Evolutionary conservation across 2,113 vertebrate genomes (phyloP), one percentile per base, ranked within the genome.

Genomic region (Ceyx cyanopectus): DNA sequence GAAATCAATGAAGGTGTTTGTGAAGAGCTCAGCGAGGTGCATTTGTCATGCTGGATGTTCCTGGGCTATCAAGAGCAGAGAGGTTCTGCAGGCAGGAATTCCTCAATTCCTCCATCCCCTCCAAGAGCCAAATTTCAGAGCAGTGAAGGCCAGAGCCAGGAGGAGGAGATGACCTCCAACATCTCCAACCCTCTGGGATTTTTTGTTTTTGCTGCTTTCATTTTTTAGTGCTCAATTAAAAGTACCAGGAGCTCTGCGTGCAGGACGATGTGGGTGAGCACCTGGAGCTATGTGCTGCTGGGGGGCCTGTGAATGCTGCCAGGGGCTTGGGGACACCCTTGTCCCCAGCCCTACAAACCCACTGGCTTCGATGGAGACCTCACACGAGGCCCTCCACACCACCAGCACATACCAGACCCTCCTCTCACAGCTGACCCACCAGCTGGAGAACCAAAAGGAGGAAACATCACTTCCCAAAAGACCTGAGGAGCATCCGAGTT

Each of bases 341-440:
- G 13, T 26, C 50, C 26, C 53, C 86, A 79, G 14, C 51, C 53
- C 40, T 14, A 12, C 63, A 46, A 86, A 32, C 10, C 74, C 72
- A 3, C 10, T 1, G 2, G 9, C 27, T 66, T 11, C 4, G 1
- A 3, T 0, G 0, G n/a, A 29, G 10, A 27, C 37, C 40, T 40
- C 6, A 1, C 21, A 5, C 0, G 0, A 27, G 41, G 12, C 7
- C 14, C 43, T 8, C 46, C 10, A 2, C 9, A 32, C 23, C 65
- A 6, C 13, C 46, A 29, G 45, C 40, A 11, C 0, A 6, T 37
- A 16, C 18, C 65, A 24, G 30, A 21, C 9, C 13, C 18, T 3
- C 3, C 9, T 14, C 46, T 27, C 4, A 0, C 58, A n/a, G 34
- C 14, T 3, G 27, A 57, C 14, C n/a, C 50, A 13, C 23, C 50